These are phyloP conservation scores for Zaprionus kolodkinae DNA, from an alignment of 1,140 invertebrate species.

Conservation along the genomic window DNA sequence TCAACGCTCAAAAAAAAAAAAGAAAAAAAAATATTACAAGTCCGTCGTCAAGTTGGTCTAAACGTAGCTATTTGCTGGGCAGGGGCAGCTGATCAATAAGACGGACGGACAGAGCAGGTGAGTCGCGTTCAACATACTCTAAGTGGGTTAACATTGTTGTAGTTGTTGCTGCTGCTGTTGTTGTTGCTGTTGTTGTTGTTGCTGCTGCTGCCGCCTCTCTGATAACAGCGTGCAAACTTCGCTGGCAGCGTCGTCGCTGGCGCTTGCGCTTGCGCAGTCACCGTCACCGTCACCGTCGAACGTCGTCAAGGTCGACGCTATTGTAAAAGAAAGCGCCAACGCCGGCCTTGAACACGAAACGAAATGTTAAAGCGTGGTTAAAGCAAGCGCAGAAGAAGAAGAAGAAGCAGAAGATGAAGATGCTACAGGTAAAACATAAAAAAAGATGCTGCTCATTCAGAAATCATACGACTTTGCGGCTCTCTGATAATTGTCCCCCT, in stretches of 20 bases:
- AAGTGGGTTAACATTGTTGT: conserved; percentile 65
- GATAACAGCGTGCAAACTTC: conserved; percentile 62
- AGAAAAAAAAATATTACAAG: conserved; percentile 40
- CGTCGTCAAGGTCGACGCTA: conserved; percentile 71
- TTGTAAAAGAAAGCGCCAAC: conserved; percentile 81
- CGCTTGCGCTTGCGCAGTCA: conserved; percentile 19
- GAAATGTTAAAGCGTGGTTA: conserved; percentile 58
- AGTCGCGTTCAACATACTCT: conserved; percentile 69
- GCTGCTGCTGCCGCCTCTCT: conserved; percentile 54
- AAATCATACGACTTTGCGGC: conserved; percentile 31
- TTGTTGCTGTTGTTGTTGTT: conserved; percentile 10
- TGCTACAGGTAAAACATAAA: conserved; percentile 1
- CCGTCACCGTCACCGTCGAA: not conserved
- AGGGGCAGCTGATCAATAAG: conserved; percentile 58
- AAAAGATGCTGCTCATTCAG: conserved; percentile 19
- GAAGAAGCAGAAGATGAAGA: conserved; percentile 27
- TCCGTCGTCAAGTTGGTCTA: conserved; percentile 46
- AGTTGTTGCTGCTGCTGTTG: conserved; percentile 15
- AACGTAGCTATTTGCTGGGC: conserved; percentile 57
- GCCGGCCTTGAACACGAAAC: conserved; percentile 77
- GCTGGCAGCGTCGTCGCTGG: not conserved
- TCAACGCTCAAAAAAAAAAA: conserved; percentile 42
- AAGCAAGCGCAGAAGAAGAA: conserved; percentile 34
- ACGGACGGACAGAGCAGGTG: conserved; percentile 24
- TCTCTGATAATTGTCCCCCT: conserved; percentile 33